These are phyloP conservation scores for Zingel zingel DNA, from an alignment of 2,113 vertebrate genomes.

Conservation along the genomic window DNA sequence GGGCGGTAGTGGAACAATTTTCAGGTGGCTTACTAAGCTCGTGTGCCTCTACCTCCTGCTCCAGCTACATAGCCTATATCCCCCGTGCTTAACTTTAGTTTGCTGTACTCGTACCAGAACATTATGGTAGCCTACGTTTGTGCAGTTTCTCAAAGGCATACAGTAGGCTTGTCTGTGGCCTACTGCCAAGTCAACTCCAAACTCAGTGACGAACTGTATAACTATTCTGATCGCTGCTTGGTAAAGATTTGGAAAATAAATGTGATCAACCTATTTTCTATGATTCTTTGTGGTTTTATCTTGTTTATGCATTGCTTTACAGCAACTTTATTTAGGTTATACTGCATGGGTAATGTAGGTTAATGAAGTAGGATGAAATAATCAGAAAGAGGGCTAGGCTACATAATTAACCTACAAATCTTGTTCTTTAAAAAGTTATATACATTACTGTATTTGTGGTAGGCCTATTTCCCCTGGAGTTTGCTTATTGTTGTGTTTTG, in stretches of 20 bases:
- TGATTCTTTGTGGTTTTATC: background rate
- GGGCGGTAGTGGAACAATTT: constrained; percentile 9
- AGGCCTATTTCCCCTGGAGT: background rate
- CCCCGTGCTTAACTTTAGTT: background rate
- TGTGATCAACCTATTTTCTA: background rate
- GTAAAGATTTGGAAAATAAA: too few species aligned
- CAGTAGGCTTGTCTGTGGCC: background rate
- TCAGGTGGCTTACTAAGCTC: background rate
- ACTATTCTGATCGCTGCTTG: background rate
- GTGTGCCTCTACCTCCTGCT: background rate
- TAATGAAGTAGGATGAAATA: background rate
- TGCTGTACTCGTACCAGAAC: background rate
- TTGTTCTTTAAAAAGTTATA: background rate
- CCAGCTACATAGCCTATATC: background rate
- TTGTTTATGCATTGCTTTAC: background rate
- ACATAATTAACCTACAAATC: background rate
- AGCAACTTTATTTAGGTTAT: background rate
- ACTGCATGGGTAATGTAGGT: background rate
- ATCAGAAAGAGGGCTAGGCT: background rate
- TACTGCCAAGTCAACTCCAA: background rate
- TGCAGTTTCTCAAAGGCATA: background rate
- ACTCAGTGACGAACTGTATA: background rate
- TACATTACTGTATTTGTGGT: background rate
- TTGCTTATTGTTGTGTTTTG: background rate
- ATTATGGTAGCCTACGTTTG: background rate